Base-by-base conservation (phyloP, 2,888 invertebrate genomes). In the Clostera curtula region DNA sequence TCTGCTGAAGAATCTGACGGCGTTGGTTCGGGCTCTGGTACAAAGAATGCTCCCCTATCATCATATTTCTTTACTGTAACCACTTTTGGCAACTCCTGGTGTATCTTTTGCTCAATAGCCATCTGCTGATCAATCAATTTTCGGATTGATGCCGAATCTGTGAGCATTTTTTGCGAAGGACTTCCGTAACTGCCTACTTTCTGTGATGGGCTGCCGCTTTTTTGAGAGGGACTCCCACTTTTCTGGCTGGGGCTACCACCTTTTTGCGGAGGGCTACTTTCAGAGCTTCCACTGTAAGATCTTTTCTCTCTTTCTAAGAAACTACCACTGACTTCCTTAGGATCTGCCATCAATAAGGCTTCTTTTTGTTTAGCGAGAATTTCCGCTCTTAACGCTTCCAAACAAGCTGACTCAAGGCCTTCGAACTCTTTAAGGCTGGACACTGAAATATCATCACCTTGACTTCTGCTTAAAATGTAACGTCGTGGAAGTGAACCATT, bases 341-440 rank as follows among this genome's bases (percentile, higher is more conserved):
- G 84, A 43, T 89, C 89, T 2, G 88, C 87, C 27, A 86, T 65
- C 4, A 96, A 69, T 27, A 93, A 63, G 10, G 92, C 92, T 52
- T 95, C 95, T 64, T 96, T 95, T 70, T 94, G 93, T 52, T 92
- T 90, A 0, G 93, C 95, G 36, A 91, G 88, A 22, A 91, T 86
- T 77, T 96, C 96, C 26, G 93, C 92, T 48, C 89, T 87, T 39
- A 93, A 90, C 0, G 92, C 94, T 64, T 93, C 94, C 22, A 92
- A 86, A 52, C 95, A 93, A 11, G 96, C 96, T 36, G 89, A 90
- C 75, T 97, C 97, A 2, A 97, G 70, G 0, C 93, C 93, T 82
- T 97, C 97, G 65, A 97, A 97, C 65, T 97, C 97, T 65, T 94
- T 93, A 11, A 97, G 76, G 19, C 96, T 96, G 4, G 92, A 93